Base-by-base conservation (phyloP, 2,888 invertebrate genomes). In the Eretmocerus hayati region DNA sequence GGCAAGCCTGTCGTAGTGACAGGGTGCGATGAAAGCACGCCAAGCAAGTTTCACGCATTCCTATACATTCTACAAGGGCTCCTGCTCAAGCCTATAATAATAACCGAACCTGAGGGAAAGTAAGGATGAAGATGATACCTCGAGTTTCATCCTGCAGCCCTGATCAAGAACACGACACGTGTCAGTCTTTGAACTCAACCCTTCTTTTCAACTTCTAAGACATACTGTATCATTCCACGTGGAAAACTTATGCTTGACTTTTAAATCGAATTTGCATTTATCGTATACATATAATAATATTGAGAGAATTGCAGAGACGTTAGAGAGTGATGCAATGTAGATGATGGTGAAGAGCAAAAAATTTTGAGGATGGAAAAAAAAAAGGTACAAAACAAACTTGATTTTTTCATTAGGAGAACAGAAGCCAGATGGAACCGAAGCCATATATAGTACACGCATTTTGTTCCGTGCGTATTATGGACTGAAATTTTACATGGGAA, bases 341-440 rank as follows among this genome's bases (percentile, higher is more conserved):
- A 3, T n/a, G 13, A 5, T 8, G 20, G 5, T 5, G n/a, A 37
- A 13, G 9, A 4, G 37, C 19, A 21, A 32, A 52, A 32, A 44
- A 33, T 26, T 21, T 30, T 22, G 21, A 46, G 46, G n/a, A n/a
- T n/a, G 35, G 13, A 57, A 60, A 58, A 58, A 59, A 62, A 62
- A 60, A 55, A 59, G 58, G 56, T 60, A 59, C 62, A 62, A 64
- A 65, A 61, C 59, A 60, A 62, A 59, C 59, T 61, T 60, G 60
- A 63, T 63, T 62, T 65, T 63, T 64, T 58, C 52, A 63, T 39
- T 60, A 62, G 65, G 63, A 58, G 42, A 61, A 50, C 60, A 65
- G 59, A 58, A 58, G 15, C 21, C 16, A 1, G 39, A 1, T 35
- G 42, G 43, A 49, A 26, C n/a, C n/a, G n/a, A n/a, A n/a, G n/a